Base-by-base conservation (phyloP, 1,140 invertebrate genomes). In the Hylyphantes graminicola region DNA sequence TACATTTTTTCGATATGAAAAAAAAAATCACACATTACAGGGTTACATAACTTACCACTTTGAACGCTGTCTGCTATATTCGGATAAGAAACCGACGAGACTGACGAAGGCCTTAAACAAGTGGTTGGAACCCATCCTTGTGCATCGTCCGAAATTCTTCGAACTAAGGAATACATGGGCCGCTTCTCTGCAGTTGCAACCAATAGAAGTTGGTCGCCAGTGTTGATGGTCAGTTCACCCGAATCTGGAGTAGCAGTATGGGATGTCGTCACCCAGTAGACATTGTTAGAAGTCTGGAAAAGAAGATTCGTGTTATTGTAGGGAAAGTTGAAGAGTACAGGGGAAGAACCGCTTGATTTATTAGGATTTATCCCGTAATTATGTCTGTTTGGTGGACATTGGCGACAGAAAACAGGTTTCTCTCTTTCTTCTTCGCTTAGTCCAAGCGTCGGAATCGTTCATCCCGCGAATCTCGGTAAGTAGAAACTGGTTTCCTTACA, bases 81-180 rank as follows among this genome's bases (percentile, higher is more conserved):
- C 5, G 63, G 76, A 8, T 61, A 53, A 65, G 76, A 78, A 19
- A 53, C 35, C 11, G 61, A 65, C 12, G 63, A 78, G 7, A 54
- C 76, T 8, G 76, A 63, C 1, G 76, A 51, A 9, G 51, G 21
- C 55, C 63, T 51, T 9, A 80, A 35, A 35, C 77, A 80, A 21
- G 21, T 13, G 10, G 21, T 35, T 4, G 77, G 77, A 13, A 80
- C 65, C 77, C 77, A 80, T 6, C 77, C 77, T 13, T 80, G 51
- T 7, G 64, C 77, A 51, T 68, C 77, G 19, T 80, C 77, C 0
- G 65, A 65, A 35, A 70, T 68, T 80, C 77, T 55, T n/a, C 54
- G 77, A 55, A 80, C 77, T 35, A 70, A 51, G 13, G 77, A 68
- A 51, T 19, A 70, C 17, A 8, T 59, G 0, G 77, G 65, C 15